Evolutionary conservation across 2,888 invertebrate species (phyloP), one percentile per base, ranked within the genome.

Genomic region (Ligdia adustata): DNA sequence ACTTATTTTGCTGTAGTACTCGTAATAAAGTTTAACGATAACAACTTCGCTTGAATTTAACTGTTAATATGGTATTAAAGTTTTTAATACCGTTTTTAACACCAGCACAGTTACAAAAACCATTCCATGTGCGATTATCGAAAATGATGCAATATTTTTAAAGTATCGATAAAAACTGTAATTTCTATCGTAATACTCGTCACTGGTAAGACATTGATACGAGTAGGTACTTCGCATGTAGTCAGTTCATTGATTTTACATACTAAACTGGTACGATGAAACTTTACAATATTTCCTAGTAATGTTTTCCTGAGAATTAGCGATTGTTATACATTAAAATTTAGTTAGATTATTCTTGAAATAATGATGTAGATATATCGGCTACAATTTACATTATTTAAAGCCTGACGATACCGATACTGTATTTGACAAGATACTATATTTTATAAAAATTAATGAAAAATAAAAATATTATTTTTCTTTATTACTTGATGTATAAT

Each of bases 31-130:
- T 31, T 40, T 24, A 31, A 31, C 22, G 18, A 13, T 22, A 15
- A 31, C 9, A 22, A 31, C 31, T 40, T 31, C 31, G 11, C 31
- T 12, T 7, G 31, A 40, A 40, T 7, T 40, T 31, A 31, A 40
- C 40, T 22, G 40, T 40, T n/a, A 40, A 40, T 14, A 22, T 29
- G 9, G 31, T 14, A 31, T 34, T 13, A 13, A 24, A 22, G 34
- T 29, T 29, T 29, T 24, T 22, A 34, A 22, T 22, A 22, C 34
- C 22, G n/a, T 13, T 4, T 13, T 35, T 35, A 15, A 18, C 2
- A 4, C 11, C 24, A 7, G 20, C 27, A 28, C 37, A 16, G 37
- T 38, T 35, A 18, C 11, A 4, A 11, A 9, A 22, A 22, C 2
- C 6, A 22, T 22, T n/a, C 20, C 18, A 27, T 27, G 18, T 9